These are phyloP conservation scores for Diabrotica balteata DNA, from an alignment of 2,888 invertebrate genomes.

Conservation along the genomic window DNA sequence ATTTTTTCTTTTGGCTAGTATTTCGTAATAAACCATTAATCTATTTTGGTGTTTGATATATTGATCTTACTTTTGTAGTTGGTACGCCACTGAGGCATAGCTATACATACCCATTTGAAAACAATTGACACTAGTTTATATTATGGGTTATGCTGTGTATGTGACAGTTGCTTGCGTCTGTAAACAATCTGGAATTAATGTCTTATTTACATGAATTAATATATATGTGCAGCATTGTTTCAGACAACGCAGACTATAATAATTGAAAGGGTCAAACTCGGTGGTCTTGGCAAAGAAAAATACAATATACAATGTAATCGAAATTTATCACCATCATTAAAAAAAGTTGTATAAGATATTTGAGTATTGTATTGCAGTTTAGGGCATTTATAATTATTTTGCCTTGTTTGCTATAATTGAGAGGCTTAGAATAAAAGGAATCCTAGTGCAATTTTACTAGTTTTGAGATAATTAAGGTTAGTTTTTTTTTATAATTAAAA, in stretches of 20 bases:
- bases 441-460: too few species aligned
- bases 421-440: too few species aligned
- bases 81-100: neutral
- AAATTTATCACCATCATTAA: neutral
- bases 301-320: constrained; percentile 1
- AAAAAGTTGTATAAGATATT: too few species aligned
- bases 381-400: too few species aligned
- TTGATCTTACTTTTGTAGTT: too few species aligned
- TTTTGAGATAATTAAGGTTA: too few species aligned
- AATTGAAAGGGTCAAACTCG: constrained; percentile 28
- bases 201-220: constrained; percentile 44
- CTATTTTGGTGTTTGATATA: too few species aligned
- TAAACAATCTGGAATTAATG: constrained; percentile 41
- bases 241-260: constrained; percentile 16
- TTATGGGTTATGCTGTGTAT: constrained; percentile 31
- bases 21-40: neutral
- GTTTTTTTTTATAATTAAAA: too few species aligned
- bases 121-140: constrained; percentile 36
- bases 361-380: too few species aligned
- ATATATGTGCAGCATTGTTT: constrained; percentile 20
- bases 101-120: constrained; percentile 26
- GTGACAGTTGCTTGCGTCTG: constrained; percentile 34
- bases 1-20: neutral
- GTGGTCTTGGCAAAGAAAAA: constrained; percentile 6
- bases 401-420: too few species aligned